These are phyloP conservation scores for Thalassaphorura encarpata DNA, from an alignment of 1,140 invertebrate genomes.

Conservation along the genomic window DNA sequence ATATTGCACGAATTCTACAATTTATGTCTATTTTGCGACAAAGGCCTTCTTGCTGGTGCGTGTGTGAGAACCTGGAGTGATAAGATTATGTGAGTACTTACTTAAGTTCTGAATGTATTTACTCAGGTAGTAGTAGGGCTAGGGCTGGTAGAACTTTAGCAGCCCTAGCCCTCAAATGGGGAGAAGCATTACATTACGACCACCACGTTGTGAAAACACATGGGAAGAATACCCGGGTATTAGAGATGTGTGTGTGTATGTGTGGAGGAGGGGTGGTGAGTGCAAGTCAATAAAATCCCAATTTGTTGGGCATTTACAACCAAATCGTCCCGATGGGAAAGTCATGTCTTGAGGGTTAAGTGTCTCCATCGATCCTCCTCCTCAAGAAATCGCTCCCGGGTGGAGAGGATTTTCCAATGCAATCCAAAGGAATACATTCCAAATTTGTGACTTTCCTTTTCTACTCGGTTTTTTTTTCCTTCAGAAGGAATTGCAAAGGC, in stretches of 20 bases:
- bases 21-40: no score
- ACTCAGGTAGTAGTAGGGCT: neutral
- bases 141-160: neutral
- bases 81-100: no score
- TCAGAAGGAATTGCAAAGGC: no score
- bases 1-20: no score
- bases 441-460: no score
- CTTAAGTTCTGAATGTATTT: neutral
- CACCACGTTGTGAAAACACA: neutral
- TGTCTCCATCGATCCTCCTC: conserved; percentile 7
- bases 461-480: no score
- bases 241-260: neutral
- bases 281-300: conserved; percentile 8
- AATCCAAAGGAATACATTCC: no score
- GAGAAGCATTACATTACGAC: neutral
- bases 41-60: no score
- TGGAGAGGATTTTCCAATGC: no score
- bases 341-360: conserved; percentile 15
- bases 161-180: neutral
- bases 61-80: no score
- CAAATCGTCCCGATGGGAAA: conserved; percentile 7
- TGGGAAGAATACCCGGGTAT: neutral
- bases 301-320: conserved; percentile 14
- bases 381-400: no score
- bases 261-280: neutral